Evolutionary conservation across 2,113 vertebrate genomes (phyloP).

Genomic region (Channa argus): DNA sequence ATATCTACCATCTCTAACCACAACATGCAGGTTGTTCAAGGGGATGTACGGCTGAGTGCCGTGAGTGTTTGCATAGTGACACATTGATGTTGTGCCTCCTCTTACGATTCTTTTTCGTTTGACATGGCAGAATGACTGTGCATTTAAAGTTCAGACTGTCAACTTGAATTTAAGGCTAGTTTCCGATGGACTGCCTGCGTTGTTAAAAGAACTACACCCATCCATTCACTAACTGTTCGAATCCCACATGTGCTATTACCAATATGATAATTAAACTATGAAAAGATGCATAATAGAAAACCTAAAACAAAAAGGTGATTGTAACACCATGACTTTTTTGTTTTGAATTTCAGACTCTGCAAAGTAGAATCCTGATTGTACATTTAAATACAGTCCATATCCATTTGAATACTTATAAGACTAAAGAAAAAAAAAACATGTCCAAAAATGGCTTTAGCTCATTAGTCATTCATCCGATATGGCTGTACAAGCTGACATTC

Average conservation of each 20-base stretch:
- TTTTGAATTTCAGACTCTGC: not conserved
- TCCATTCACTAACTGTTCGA: not conserved
- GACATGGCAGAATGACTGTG: slow-evolving; percentile 60
- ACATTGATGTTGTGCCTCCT: slow-evolving; percentile 43
- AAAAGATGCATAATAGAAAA: slow-evolving; percentile 1
- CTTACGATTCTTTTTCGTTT: slow-evolving; percentile 38
- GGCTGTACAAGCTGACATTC: slow-evolving; percentile 60
- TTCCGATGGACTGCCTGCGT: slow-evolving; percentile 9
- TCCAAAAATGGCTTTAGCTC: slow-evolving; percentile 40
- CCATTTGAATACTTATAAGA: slow-evolving; percentile 12
- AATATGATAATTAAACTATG: slow-evolving; percentile 12
- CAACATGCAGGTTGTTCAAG: slow-evolving; percentile 43
- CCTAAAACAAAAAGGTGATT: slow-evolving; percentile 6
- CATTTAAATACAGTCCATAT: slow-evolving; percentile 9
- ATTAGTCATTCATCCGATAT: slow-evolving; percentile 52
- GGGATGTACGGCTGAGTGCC: slow-evolving; percentile 44
- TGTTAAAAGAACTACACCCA: slow-evolving; percentile 19
- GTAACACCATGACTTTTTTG: not conserved
- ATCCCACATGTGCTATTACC: slow-evolving; percentile 4
- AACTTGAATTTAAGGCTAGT: slow-evolving; percentile 53
- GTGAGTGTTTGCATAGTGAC: slow-evolving; percentile 51
- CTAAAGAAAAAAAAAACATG: not conserved
- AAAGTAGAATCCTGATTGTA: slow-evolving; percentile 6
- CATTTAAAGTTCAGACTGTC: slow-evolving; percentile 74
- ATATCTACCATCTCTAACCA: slow-evolving; percentile 4